Base-by-base conservation (phyloP, 2,113 vertebrate species). In the Oceanodroma tethys region DNA sequence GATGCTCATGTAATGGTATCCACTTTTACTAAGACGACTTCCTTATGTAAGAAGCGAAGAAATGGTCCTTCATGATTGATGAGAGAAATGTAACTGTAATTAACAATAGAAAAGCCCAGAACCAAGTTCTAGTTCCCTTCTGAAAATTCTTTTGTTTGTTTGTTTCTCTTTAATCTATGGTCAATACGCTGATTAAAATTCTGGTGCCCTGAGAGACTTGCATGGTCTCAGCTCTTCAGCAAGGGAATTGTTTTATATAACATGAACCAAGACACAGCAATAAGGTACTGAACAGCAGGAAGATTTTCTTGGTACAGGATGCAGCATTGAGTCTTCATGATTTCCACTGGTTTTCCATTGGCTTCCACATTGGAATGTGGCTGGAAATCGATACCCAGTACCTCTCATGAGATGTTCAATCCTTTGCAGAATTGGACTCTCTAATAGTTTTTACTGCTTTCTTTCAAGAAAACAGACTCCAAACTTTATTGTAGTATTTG, bases 381-480 rank as follows among this genome's bases (percentile, higher is more conserved):
- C n/a, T 53, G 36, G 45, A 70, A 70, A 70, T 50, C 4, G 11
- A 52, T 27, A 66, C 62, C 52, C 18, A 55, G 23, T 58, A 30
- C 53, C 34, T 38, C 43, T 82, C 42, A 68, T 56, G 27, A 58
- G 21, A 45, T 68, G 42, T 56, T 70, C 42, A 45, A 23, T 34
- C 29, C 52, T 47, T 70, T 68, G 42, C 53, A 81, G 34, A 58
- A 47, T 30, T 68, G 40, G 52, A 45, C 21, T 58, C 21, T 47
- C 27, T 43, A 56, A 58, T 23, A 70, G 42, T 72, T 58, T 50
- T 86, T 92, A 56, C 79, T 70, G 43, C 67, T 91, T 79, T 47
- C 84, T 94, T 97, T 97, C 95, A 97, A 95, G 93, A 94, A 86
- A 92, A 89, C 79, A 93, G 88, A 66, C 72, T 78, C 78, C 86